Base-by-base conservation (phyloP, 2,113 vertebrate genomes). In the Cololabis saira region DNA sequence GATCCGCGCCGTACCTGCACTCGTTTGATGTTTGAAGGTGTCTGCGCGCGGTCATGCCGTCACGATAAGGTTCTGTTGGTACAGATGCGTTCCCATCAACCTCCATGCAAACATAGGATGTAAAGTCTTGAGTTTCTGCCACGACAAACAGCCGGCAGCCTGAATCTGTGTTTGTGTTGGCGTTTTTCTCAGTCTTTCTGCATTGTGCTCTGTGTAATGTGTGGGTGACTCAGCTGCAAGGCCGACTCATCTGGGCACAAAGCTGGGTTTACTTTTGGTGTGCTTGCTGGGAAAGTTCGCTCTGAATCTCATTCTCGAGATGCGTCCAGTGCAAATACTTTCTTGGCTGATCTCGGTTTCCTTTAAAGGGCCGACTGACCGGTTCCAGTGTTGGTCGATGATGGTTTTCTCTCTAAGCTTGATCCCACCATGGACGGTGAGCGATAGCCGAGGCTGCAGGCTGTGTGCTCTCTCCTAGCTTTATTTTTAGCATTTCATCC, bases 211-310 rank as follows among this genome's bases (percentile, higher is more conserved):
- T 77, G 81, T 74, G 53, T 37, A 44, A 45, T 67, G 73, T 80
- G 82, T 71, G 68, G 70, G 51, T 65, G 74, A 59, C 67, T 85
- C 80, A 70, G 84, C 73, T 71, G 81, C 81, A 81, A n/a, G 64
- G 55, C 47, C 68, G 13, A 83, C 81, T 78, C 73, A 82, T 64
- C 76, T 76, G 64, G 51, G 72, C 60, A 62, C 64, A 78, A 75
- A 71, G 50, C 51, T 64, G 67, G 56, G 68, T 15, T 80, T 37
- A 41, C 49, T 58, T 58, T 73, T 61, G 84, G 82, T 67, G 76
- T 59, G 55, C 62, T 41, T 56, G 56, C 48, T 40, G 40, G 33
- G 59, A 63, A 63, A 66, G 61, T 68, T n/a, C 57, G 52, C 49
- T 67, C 17, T 11, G 18, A 15, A 5, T 18, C 18, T 37, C 10